These are phyloP conservation scores for Lamellibrachia luymesi DNA, from an alignment of 1,140 invertebrate genomes.

Conservation along the genomic window DNA sequence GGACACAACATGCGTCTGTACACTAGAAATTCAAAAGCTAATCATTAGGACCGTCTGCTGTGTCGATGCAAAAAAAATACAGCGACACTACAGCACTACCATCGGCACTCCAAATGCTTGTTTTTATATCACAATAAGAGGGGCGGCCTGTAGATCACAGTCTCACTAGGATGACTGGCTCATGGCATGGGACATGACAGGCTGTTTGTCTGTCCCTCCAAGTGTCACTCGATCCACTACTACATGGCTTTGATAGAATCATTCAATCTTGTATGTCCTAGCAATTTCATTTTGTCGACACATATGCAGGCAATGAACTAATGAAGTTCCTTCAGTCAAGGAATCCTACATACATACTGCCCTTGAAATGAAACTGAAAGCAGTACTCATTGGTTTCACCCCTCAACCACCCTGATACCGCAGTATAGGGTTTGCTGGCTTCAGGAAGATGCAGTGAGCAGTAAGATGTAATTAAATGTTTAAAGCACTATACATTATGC, in stretches of 20 bases:
- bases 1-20: neutral
- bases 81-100: neutral
- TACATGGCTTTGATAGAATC: too few species aligned
- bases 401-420: neutral
- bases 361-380: neutral
- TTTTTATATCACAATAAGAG: neutral
- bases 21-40: neutral
- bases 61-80: too few species aligned
- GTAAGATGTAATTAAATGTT: neutral
- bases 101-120: neutral
- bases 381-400: neutral
- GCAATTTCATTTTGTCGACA: too few species aligned
- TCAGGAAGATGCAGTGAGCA: neutral
- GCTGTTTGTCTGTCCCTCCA: neutral
- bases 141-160: neutral
- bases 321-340: too few species aligned
- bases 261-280: too few species aligned
- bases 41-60: neutral
- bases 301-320: too few species aligned
- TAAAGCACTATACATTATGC: neutral
- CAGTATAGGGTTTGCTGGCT: neutral
- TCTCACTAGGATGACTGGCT: neutral
- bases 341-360: too few species aligned
- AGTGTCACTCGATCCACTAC: too few species aligned
- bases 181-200: neutral